Evolutionary conservation across 2,888 invertebrate genomes (phyloP), one percentile per base, ranked within the genome.

Genomic region (Ichneumon xanthorius): DNA sequence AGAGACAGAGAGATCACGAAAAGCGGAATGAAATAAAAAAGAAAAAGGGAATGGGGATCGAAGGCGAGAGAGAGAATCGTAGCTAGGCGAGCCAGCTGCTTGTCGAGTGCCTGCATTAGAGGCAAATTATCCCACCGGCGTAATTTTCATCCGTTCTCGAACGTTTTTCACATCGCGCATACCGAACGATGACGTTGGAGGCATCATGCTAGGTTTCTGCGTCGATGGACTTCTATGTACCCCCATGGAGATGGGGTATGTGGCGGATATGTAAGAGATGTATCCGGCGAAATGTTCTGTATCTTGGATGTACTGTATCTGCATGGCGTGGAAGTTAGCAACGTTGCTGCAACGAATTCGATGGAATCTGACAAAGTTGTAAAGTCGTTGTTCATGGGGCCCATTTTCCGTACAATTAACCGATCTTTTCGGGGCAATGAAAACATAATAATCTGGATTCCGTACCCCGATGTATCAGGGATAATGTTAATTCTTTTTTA

Each of bases 71-170:
- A 40, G 48, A 70, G 48, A 80, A 2, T 6, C 26, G 55, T 26
- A 53, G 75, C 68, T 71, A 80, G 86, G 77, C 68, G 72, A 82
- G 89, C 86, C 91, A 91, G 92, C 92, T 91, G 92, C 92, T 90
- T 87, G 88, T 89, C 91, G 90, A 92, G 92, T 91, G 88, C 87
- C 83, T 88, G 91, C 89, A 92, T 93, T 93, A 92, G 91, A 91
- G 91, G 91, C 89, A 92, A 92, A 92, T 92, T 92, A 91, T 90
- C 88, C 88, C 89, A 86, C 88, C 87, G 89, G 67, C 85, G 80
- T 87, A 86, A 86, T 88, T 86, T 87, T 87, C 80, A 80, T 84
- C 82, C 70, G 81, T 82, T 82, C 84, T 78, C 65, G 50, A 40
- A 71, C 48, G 53, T 63, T 33, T 6, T 63, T 22, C 33, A 16